These are phyloP conservation scores for Hydropotes inermis DNA, from an alignment of 2,113 vertebrate species.

Conservation along the genomic window DNA sequence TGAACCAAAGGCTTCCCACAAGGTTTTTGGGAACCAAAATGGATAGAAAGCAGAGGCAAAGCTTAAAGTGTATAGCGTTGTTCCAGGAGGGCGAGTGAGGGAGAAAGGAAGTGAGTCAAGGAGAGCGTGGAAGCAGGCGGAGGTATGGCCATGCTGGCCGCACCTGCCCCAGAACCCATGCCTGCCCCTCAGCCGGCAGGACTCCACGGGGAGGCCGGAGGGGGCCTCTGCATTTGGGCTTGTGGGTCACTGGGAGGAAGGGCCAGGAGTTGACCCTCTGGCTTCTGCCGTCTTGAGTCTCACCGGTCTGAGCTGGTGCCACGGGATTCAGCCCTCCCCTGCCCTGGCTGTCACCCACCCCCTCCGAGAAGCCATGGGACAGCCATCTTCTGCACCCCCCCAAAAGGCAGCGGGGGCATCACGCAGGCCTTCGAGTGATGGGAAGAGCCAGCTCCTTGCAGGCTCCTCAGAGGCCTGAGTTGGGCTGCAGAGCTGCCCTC, in stretches of 20 bases:
- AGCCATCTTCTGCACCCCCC: neutral
- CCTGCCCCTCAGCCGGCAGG: neutral
- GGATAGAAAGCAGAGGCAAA: neutral
- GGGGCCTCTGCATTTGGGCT: neutral
- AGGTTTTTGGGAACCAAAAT: neutral
- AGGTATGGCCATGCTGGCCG: rapidly evolving
- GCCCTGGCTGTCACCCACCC: neutral
- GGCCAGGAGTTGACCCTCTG: neutral
- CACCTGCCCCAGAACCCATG: rapidly evolving
- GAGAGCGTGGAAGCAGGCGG: neutral
- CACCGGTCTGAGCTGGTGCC: neutral
- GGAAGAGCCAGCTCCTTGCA: neutral
- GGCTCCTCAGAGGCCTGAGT: neutral
- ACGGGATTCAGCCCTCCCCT: neutral
- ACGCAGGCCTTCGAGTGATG: too few relatives aligned
- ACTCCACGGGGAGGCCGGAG: neutral
- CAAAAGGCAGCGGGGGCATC: neutral
- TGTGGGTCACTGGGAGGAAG: neutral
- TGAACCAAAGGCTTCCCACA: neutral
- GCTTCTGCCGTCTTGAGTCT: neutral
- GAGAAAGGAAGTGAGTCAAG: neutral
- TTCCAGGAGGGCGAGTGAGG: neutral
- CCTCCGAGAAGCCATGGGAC: neutral
- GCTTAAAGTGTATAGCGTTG: neutral
- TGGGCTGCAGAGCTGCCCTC: neutral